Evolutionary conservation across 1,140 invertebrate genomes (phyloP).

Genomic region (Neuroterus valhalla): DNA sequence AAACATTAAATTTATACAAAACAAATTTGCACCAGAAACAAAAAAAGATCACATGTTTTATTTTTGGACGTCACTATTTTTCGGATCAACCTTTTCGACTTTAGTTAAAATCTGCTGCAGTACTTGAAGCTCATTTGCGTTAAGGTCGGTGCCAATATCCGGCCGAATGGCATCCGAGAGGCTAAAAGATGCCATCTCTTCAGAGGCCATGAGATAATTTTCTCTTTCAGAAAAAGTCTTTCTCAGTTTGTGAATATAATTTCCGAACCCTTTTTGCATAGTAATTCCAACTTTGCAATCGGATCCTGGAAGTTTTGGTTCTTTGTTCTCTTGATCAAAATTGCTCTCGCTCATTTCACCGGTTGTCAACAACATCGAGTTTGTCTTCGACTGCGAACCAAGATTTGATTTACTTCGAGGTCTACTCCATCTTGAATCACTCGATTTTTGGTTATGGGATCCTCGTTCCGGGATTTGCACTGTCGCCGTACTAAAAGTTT

Average conservation of each 20-base stretch:
- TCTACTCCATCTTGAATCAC: neutral
- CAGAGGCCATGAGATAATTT: neutral
- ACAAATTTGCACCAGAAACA: neutral
- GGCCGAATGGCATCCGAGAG: neutral
- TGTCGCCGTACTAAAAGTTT: slow-evolving; percentile 8
- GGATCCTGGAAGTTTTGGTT: neutral
- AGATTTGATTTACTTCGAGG: slow-evolving; percentile 1
- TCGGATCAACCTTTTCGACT: neutral
- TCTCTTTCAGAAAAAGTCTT: neutral
- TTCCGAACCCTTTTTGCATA: neutral
- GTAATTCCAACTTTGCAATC: neutral
- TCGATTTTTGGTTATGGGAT: neutral
- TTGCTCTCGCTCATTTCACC: neutral
- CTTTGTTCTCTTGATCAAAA: slow-evolving; percentile 1
- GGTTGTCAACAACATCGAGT: neutral
- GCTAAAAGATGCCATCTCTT: neutral
- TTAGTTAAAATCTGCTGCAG: neutral
- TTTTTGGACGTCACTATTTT: neutral
- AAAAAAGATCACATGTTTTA: too few species aligned
- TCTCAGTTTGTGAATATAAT: neutral
- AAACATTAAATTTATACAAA: neutral
- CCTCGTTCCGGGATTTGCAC: neutral
- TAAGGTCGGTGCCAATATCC: neutral
- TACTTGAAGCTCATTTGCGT: neutral
- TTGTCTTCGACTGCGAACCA: neutral